Base-by-base conservation (phyloP, 2,797 vertebrate genomes). In the Pempheris klunzingeri region DNA sequence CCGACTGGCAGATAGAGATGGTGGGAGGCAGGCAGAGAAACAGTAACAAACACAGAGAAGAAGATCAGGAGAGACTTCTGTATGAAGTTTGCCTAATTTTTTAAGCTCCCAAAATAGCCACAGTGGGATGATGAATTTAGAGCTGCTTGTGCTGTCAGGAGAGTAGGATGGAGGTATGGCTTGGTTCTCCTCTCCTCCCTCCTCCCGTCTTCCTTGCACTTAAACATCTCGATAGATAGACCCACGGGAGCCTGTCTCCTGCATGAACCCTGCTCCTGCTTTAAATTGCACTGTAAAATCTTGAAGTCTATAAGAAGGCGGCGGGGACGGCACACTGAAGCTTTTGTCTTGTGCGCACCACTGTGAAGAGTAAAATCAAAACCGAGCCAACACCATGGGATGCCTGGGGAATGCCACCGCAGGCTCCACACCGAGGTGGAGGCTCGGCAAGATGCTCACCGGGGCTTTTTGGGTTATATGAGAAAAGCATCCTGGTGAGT, bases 71-170 rank as follows among this genome's bases (percentile, higher is more conserved):
- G 74, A 83, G 71, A 72, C 69, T 74, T 71, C 77, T 58, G 69
- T 66, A 74, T 58, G 64, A 87, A 84, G 76, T 89, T 84, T 84
- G 58, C 63, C 53, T 81, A 82, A 83, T 88, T 86, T 86, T 84
- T 87, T 78, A 84, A 82, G 82, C 47, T 90, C 87, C 80, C 44
- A 82, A 91, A 92, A 91, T 92, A 91, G 80, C 82, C 77, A 60
- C 63, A 44, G 79, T 83, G 84, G 87, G 84, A 83, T 81, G 84
- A 88, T 83, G 82, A 80, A 87, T 90, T 84, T 66, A 85, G 79
- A 83, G 80, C 77, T 79, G 78, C 59, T 74, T 52, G 64, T 81
- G 79, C 65, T 88, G 83, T 89, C 78, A 77, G 82, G 38, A 83
- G 75, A 84, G 77, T 62, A 60, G 64, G 80, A 86, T 66, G 81